phyloP scores from a whole-genome alignment of 37 sponge, comb jelly and placozoan genomes.

The Hexactinellida sp. region DNA sequence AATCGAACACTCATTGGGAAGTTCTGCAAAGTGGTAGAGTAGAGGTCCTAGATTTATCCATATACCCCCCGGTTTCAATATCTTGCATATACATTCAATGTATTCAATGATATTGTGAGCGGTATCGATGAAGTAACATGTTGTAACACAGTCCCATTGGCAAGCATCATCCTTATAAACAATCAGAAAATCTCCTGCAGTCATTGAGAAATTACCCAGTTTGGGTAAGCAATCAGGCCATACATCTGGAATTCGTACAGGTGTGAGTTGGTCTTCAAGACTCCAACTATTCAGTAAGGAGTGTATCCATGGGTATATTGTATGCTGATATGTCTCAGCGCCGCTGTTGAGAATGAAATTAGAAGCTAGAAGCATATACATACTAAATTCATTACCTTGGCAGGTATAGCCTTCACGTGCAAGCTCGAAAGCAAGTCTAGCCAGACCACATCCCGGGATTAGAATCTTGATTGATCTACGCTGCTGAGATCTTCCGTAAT shows the following conservation, averaged over 20 bases:
- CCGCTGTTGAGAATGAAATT: constrained; percentile 74
- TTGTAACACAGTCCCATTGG: constrained; percentile 55
- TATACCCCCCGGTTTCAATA: constrained; percentile 86
- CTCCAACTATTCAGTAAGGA: constrained; percentile 56
- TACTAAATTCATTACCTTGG: constrained; percentile 97
- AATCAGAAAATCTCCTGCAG: constrained; percentile 86
- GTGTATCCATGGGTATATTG: constrained; percentile 71
- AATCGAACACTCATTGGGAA: constrained; percentile 57
- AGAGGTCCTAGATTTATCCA: constrained; percentile 95
- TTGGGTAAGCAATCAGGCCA: constrained; percentile 47
- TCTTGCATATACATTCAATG: constrained; percentile 63
- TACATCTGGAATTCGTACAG: constrained; percentile 70
- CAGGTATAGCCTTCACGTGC: constrained; percentile 67
- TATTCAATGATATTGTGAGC: constrained; percentile 86
- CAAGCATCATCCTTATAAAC: constrained; percentile 43
- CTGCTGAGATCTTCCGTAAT: background rate
- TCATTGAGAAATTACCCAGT: constrained; percentile 71
- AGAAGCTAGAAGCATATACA: constrained; percentile 87
- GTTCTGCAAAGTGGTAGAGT: constrained; percentile 81
- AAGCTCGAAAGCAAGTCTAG: constrained; percentile 80
- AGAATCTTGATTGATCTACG: constrained; percentile 26
- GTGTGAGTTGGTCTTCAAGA: constrained; percentile 51
- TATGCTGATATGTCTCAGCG: background rate
- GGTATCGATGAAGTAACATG: constrained; percentile 84
- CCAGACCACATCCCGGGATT: constrained; percentile 91